Evolutionary conservation across 2,113 vertebrate species (phyloP), one percentile per base, ranked within the genome.

Genomic region (Esox niger): DNA sequence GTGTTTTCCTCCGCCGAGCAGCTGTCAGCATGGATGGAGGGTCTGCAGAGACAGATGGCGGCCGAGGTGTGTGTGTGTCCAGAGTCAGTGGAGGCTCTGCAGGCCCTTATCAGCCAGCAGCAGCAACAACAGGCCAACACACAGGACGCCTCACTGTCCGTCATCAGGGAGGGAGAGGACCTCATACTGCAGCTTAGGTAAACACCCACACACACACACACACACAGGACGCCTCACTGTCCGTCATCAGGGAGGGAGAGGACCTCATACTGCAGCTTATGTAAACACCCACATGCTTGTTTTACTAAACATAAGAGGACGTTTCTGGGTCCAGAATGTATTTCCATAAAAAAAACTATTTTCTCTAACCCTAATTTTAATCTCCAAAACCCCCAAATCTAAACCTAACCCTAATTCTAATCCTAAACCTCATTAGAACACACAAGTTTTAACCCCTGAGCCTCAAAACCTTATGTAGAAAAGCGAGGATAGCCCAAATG

Each of bases 101-200:
- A 90, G 77, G 31, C 78, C 6, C 68, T 87, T 1, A 88, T 88
- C 77, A 84, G 70, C 54, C 87, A 90, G 62, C 87, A 90, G 75
- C 87, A 88, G 75, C 85, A 87, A 69, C 88, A 90, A 57, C 88
- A 90, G 62, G 73, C 82, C 56, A 90, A 88, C 83, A 90, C 88
- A 1, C 88, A 88, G 88, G 88, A 90, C 49, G 88, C 88, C 59
- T 84, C 86, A 0, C 82, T 90, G 82, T 88, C 87, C 68, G 88
- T 90, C 71, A 90, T 90, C 83, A 77, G 87, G 33, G 88, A 90
- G 70, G 88, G 88, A 78, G 88, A 90, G 71, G 88, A 90, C 79
- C 87, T 90, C 78, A 90, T 87, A 74, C 79, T 90, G 60, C 88
- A 90, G 64, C 83, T 90, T 82, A 87, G 88, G 88, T 90, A 85